Base-by-base conservation (phyloP, 2,113 vertebrate species). In the Gobius niger region DNA sequence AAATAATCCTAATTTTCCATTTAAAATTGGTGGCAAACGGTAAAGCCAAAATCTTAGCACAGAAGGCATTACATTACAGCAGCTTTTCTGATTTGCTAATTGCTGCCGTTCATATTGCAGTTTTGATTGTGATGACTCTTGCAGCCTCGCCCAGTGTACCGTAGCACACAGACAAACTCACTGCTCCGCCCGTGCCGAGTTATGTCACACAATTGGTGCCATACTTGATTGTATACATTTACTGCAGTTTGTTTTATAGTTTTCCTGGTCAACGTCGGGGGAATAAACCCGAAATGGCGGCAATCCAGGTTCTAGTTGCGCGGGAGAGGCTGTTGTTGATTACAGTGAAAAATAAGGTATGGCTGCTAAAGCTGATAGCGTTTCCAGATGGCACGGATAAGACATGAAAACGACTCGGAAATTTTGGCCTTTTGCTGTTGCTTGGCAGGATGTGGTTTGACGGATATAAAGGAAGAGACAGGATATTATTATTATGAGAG, bases 341-440 rank as follows among this genome's bases (percentile, higher is more conserved):
- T 88, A 87, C 67, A 71, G 73, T 80, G n/a, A 68, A 83, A 82
- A 85, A 80, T 68, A 76, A 85, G 78, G 69, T 68, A 51, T 4
- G 6, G 46, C 52, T 85, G 69, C 80, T 83, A 75, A 84, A 82
- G 72, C 70, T 75, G 82, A 89, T 80, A 68, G 70, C 75, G 76
- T 84, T 86, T 85, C 83, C 85, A 91, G 85, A 89, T 90, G 81
- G 73, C 67, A 80, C 68, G 82, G 81, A 81, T 68, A 68, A 13
- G 12, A 77, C 72, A 84, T 71, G 78, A 69, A 80, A n/a, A 70
- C 42, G 64, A 62, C 53, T 81, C 46, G 70, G 73, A 77, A 71
- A 65, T 42, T 50, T 40, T 76, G 57, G 63, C 44, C 41, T 52
- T 57, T 11, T 47, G 19, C 57, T 54, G 34, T 68, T 44, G 67